Evolutionary conservation across 2,888 invertebrate genomes (phyloP).

Genomic region (Pyrrhia umbra): DNA sequence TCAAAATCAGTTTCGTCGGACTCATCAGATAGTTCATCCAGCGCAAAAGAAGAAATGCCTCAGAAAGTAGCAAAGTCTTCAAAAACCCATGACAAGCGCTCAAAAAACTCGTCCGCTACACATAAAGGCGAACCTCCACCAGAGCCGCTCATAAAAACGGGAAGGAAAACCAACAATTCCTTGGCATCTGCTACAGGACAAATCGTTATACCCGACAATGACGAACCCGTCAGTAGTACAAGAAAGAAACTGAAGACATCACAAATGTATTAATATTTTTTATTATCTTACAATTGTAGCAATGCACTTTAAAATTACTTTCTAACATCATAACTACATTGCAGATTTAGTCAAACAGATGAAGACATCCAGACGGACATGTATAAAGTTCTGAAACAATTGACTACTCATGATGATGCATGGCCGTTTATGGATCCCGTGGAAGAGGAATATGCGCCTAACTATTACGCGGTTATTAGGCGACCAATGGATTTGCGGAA

Average conservation of each 20-base stretch:
- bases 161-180: slow-evolving; percentile 96
- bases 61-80: slow-evolving; percentile 77
- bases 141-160: slow-evolving; percentile 86
- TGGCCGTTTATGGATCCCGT: slow-evolving; percentile 99
- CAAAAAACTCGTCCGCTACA: slow-evolving; percentile 80
- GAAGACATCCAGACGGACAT: slow-evolving; percentile 97
- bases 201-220: slow-evolving; percentile 92
- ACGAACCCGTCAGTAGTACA: slow-evolving; percentile 84
- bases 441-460: slow-evolving; percentile 97
- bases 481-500: slow-evolving; percentile 96
- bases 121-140: slow-evolving; percentile 84
- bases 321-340: slow-evolving; percentile 57
- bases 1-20: slow-evolving; percentile 80
- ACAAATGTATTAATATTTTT: slow-evolving; percentile 90
- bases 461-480: slow-evolving; percentile 93
- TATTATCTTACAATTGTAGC: slow-evolving; percentile 1
- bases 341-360: slow-evolving; percentile 94
- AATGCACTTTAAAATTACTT: not conserved
- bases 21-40: slow-evolving; percentile 76
- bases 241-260: slow-evolving; percentile 92
- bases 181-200: slow-evolving; percentile 95
- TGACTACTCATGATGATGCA: slow-evolving; percentile 97
- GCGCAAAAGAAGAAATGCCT: slow-evolving; percentile 82
- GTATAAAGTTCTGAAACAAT: slow-evolving; percentile 97
- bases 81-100: slow-evolving; percentile 79